Evolutionary conservation across 1,140 invertebrate species (phyloP), one percentile per base, ranked within the genome.

Genomic region (Colletes gigas): DNA sequence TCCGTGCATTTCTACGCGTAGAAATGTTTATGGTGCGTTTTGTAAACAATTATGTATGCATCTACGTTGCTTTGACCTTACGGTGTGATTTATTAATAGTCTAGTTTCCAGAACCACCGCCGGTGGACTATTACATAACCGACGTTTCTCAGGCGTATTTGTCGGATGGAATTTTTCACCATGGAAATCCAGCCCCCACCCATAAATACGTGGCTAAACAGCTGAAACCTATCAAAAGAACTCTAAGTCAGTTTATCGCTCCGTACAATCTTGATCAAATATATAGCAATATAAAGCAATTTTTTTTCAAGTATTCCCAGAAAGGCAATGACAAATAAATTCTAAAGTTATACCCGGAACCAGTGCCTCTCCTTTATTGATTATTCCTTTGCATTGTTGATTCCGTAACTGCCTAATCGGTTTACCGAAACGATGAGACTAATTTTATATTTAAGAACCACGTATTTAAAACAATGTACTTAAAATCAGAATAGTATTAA

Each of bases 101-200:
- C 59, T 3, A 86, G 71, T 82, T 78, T 82, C 66, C 70, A 41
- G 79, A 76, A 47, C 60, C 79, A 55, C 19, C 67, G 4, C 65
- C 75, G 6, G 41, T 76, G 8, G 60, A 69, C 60, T 70, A 82
- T 65, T 54, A 69, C 19, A 8, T 84, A 10, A 54, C 47, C 3
- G 57, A 67, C 7, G 50, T 84, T 14, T 60, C 75, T 10, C 60
- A 66, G 7, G 19, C 21, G 0, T 82, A 52, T 41, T 17, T 54
- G 6, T 15, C 84, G 1, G 74, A 84, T 17, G 73, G 65, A n/a
- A 17, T 83, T 52, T 81, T 86, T 44, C 57, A 76, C 9, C 60
- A 59, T 66, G 68, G 60, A 8, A 62, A 41, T n/a, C 41, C 67
- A 4, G 1, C 66, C 3, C 4, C 39, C 5, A 30, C 12, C 4